Conservation (phyloP, 2,888 invertebrate genomes). For the Fragum fragum region DNA sequence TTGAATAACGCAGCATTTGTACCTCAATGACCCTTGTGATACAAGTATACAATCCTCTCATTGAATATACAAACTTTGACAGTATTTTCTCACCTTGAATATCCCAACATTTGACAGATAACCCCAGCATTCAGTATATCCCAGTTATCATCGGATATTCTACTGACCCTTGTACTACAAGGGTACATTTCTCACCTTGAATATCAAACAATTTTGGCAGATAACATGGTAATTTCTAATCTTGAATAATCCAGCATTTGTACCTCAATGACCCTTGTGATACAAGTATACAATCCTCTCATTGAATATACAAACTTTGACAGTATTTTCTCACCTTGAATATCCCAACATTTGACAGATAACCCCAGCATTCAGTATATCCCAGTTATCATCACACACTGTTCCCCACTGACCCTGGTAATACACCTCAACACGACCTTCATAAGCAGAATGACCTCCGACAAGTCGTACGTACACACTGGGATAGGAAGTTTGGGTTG, state of each 20-base stretch:
- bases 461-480: conserved; percentile 69
- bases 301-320: conserved; percentile 75
- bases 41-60: too few relatives aligned
- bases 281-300: conserved; percentile 33
- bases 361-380: conserved; percentile 69
- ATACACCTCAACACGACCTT: conserved; percentile 75
- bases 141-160: conserved; percentile 77
- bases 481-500: conserved; percentile 54
- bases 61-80: too few relatives aligned
- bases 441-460: conserved; percentile 69
- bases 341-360: conserved; percentile 80
- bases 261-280: too few relatives aligned
- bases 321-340: conserved; percentile 68
- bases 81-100: conserved; percentile 61
- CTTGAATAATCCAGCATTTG: too few relatives aligned
- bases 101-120: conserved; percentile 79
- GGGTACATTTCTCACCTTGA: too few relatives aligned
- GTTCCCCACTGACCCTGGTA: conserved; percentile 76
- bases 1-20: too few relatives aligned
- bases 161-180: conserved; percentile 72
- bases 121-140: conserved; percentile 69
- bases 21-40: too few relatives aligned
- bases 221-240: too few relatives aligned
- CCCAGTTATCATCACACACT: conserved; percentile 76
- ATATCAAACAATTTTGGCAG: too few relatives aligned